A percentile compares a stretch with the other conserved stretches of the same genome.
Evolutionary conservation across 2,113 vertebrate species (phyloP).

Genomic region (Brachypteracias leptosomus): DNA sequence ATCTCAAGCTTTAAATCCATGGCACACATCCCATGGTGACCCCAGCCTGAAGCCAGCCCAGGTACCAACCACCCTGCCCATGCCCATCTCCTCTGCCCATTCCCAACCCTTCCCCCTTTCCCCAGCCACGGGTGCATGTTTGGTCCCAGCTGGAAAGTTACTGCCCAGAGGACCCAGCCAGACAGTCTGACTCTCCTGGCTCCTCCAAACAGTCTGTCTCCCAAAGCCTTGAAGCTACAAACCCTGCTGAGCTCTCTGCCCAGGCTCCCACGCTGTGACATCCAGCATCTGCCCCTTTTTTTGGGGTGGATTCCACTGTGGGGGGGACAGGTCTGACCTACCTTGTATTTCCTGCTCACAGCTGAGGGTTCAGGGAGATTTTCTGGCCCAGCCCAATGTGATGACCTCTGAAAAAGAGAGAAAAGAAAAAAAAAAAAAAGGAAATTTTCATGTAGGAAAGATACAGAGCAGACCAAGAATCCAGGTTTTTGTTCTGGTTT

Average conservation of each 20-base stretch:
- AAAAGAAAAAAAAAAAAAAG: background rate
- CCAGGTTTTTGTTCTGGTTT: background rate
- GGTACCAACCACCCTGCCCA: fast-evolving
- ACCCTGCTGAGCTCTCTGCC: background rate
- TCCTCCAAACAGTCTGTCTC: slow-evolving; percentile 30
- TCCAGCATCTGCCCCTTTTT: slow-evolving; percentile 1
- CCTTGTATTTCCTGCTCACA: slow-evolving; percentile 44
- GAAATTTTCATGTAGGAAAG: background rate
- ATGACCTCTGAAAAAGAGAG: background rate
- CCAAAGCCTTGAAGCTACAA: slow-evolving; percentile 43
- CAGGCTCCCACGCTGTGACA: slow-evolving; percentile 1
- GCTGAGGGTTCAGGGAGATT: background rate
- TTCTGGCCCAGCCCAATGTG: background rate
- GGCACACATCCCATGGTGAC: background rate
- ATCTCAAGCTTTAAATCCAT: background rate
- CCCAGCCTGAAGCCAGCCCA: background rate
- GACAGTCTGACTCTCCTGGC: slow-evolving; percentile 19
- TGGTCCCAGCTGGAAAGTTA: slow-evolving; percentile 49
- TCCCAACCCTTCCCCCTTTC: background rate
- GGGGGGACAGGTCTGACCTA: background rate
- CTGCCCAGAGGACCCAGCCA: slow-evolving; percentile 6
- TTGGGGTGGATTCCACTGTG: background rate
- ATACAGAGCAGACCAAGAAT: background rate
- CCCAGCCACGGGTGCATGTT: background rate
- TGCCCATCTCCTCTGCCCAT: background rate